Conservation (phyloP, 2,113 vertebrate genomes). For the Crotalus viridis region DNA sequence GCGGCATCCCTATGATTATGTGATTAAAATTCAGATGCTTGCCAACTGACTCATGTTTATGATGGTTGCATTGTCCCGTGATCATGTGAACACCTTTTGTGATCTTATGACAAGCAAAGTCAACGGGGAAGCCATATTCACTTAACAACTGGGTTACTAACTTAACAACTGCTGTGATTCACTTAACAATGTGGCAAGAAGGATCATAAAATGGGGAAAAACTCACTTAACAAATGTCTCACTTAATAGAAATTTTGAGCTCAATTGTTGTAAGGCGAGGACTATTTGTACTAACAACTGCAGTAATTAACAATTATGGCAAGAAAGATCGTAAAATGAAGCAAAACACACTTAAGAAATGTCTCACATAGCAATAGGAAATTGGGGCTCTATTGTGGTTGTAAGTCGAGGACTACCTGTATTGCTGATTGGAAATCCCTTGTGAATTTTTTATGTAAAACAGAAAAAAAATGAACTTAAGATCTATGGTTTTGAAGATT, state of each 20-base stretch:
- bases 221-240: neutral
- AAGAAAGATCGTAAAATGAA: neutral
- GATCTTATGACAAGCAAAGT: neutral
- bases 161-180: neutral
- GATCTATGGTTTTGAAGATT: neutral
- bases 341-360: neutral
- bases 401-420: neutral
- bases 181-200: neutral
- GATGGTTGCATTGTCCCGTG: neutral
- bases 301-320: neutral
- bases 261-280: neutral
- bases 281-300: neutral
- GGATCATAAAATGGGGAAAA: neutral
- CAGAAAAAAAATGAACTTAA: neutral
- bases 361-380: neutral
- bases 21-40: neutral
- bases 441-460: neutral
- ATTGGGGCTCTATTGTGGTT: neutral
- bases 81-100: neutral
- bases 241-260: neutral
- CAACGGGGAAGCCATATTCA: neutral
- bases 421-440: neutral
- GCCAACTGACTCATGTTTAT: neutral
- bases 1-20: neutral
- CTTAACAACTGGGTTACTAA: neutral